Evolutionary conservation across 2,113 vertebrate species (phyloP).

Genomic region (Setophaga kirtlandii): DNA sequence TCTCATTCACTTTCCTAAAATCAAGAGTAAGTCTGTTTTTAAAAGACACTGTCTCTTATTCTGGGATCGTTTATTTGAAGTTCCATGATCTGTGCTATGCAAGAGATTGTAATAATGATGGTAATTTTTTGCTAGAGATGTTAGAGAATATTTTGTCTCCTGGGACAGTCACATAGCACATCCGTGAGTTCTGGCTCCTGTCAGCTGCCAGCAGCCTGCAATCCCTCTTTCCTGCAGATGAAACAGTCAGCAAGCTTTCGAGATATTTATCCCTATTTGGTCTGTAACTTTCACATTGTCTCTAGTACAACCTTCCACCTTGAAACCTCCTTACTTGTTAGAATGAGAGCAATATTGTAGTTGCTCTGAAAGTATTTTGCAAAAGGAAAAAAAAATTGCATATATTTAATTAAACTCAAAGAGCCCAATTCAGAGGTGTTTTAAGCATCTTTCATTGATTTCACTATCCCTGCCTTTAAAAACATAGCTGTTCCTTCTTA

Average conservation of each 20-base stretch:
- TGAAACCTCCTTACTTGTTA: neutral
- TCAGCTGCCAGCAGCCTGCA: neutral
- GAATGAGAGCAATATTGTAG: neutral
- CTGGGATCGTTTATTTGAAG: neutral
- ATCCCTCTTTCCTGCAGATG: neutral
- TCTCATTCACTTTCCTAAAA: neutral
- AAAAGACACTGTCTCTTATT: neutral
- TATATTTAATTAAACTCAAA: neutral
- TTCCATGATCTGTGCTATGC: neutral
- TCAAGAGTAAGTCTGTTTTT: neutral
- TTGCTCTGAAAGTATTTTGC: neutral
- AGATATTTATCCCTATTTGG: neutral
- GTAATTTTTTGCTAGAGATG: neutral
- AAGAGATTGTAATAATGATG: neutral
- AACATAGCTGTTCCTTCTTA: neutral
- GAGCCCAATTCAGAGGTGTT: neutral
- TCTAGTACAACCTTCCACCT: neutral
- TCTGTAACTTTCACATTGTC: neutral
- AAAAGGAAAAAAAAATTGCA: neutral
- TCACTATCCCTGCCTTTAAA: neutral
- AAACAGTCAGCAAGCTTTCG: neutral
- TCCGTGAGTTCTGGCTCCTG: neutral
- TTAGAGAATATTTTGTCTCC: constrained; percentile 5
- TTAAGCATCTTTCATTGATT: neutral
- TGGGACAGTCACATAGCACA: neutral